Conservation (phyloP, 2,113 vertebrate genomes). For the Neodontobutis hainanensis region DNA sequence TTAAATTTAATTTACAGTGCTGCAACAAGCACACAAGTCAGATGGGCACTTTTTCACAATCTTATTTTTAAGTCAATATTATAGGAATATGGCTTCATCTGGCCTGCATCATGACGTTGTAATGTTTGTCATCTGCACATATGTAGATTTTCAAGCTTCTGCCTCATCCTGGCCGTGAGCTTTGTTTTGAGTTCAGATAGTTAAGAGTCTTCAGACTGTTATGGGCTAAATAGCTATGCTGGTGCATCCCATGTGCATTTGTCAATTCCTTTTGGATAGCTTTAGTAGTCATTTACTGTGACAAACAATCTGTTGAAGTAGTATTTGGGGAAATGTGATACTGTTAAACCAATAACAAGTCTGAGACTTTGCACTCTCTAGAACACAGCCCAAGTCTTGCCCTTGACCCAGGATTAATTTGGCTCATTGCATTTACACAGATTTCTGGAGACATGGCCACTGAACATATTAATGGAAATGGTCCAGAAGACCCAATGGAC, state of each 20-base stretch:
- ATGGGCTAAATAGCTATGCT: constrained; percentile 5
- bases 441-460: constrained; percentile 99
- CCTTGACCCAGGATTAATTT: constrained; percentile 86
- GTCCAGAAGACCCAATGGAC: constrained; percentile 99
- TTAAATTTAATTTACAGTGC: background rate
- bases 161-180: constrained; percentile 29
- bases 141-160: constrained; percentile 34
- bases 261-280: background rate
- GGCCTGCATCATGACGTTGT: constrained; percentile 22
- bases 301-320: background rate
- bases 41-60: no score
- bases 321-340: constrained; percentile 1
- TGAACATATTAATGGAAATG: constrained; percentile 99
- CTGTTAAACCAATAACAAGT: constrained; percentile 30
- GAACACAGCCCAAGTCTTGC: constrained; percentile 71
- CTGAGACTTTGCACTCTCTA: constrained; percentile 64
- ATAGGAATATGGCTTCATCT: constrained; percentile 25
- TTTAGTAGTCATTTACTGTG: background rate
- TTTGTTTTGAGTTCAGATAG: constrained; percentile 37
- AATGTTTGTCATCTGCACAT: constrained; percentile 31
- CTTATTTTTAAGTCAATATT: background rate
- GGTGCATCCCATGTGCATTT: background rate
- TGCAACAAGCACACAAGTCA: no score
- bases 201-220: constrained; percentile 48
- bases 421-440: constrained; percentile 97